Conservation (phyloP, 2,888 invertebrate species). For the Drosophila paracracens region DNA sequence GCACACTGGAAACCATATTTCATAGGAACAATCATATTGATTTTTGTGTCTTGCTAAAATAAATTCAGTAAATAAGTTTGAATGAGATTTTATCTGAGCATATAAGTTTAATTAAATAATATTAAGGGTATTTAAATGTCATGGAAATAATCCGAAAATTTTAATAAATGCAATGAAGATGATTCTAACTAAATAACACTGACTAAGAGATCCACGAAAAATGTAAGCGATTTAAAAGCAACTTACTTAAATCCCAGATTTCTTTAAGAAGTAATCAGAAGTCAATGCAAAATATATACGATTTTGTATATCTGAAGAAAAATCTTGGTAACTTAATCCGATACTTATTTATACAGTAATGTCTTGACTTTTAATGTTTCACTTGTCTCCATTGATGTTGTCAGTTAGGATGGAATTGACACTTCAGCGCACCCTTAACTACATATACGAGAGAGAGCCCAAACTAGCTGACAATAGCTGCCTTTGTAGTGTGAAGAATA, state of each 20-base stretch:
- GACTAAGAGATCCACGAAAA: too few species aligned
- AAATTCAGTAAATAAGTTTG: neutral
- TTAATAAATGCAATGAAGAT: too few species aligned
- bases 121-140: too few species aligned
- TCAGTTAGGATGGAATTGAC: neutral
- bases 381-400: slow-evolving; percentile 10
- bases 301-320: too few species aligned
- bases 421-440: slow-evolving; percentile 31
- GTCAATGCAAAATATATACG: neutral
- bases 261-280: too few species aligned
- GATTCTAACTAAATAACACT: too few species aligned
- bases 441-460: neutral
- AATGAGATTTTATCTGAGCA: neutral
- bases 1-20: slow-evolving; percentile 42
- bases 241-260: too few species aligned
- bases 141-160: too few species aligned
- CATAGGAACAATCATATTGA: neutral
- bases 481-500: slow-evolving; percentile 21
- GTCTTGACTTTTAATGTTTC: slow-evolving; percentile 27
- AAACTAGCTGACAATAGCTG: neutral
- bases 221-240: too few species aligned
- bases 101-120: neutral
- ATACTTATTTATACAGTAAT: slow-evolving; percentile 5
- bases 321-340: slow-evolving; percentile 5
- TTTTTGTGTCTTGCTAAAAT: neutral